Percentiles rank a stretch among this genome's conserved stretches.
Evolutionary conservation across 2,888 invertebrate species (phyloP).

Genomic region (Mythimna loreyi): DNA sequence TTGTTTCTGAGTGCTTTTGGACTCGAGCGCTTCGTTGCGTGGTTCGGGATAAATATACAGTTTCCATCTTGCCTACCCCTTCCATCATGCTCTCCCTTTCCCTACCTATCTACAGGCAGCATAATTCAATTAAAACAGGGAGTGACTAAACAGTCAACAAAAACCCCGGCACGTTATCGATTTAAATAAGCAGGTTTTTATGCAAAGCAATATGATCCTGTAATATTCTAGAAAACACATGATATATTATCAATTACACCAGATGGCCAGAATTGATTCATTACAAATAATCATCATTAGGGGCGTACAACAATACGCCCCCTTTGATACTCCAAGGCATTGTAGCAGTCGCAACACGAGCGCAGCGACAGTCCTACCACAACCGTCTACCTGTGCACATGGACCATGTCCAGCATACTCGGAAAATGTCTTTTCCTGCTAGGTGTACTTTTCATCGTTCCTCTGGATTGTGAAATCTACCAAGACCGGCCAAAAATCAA

Average conservation of each 20-base stretch:
- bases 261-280: conserved; percentile 51
- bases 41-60: too few species aligned
- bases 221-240: conserved; percentile 18
- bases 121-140: background rate
- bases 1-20: too few species aligned
- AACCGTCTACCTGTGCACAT: conserved; percentile 58
- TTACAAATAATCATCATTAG: conserved; percentile 29
- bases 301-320: conserved; percentile 61
- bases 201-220: conserved; percentile 17
- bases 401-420: conserved; percentile 75
- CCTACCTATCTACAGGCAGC: background rate
- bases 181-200: background rate
- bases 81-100: too few species aligned
- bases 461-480: conserved; percentile 90
- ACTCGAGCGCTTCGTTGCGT: too few species aligned
- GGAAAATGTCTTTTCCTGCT: conserved; percentile 69
- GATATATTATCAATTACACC: conserved; percentile 20
- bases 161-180: background rate
- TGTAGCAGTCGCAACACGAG: background rate
- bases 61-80: too few species aligned
- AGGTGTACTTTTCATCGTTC: conserved; percentile 65
- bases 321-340: conserved; percentile 38
- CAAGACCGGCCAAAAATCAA: conserved; percentile 90
- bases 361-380: conserved; percentile 49
- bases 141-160: background rate